A percentile compares a stretch with the other conserved stretches of the same genome.
Conservation (phyloP, 92 coral and sea anemone species). For the Epizoanthus rinbou region DNA sequence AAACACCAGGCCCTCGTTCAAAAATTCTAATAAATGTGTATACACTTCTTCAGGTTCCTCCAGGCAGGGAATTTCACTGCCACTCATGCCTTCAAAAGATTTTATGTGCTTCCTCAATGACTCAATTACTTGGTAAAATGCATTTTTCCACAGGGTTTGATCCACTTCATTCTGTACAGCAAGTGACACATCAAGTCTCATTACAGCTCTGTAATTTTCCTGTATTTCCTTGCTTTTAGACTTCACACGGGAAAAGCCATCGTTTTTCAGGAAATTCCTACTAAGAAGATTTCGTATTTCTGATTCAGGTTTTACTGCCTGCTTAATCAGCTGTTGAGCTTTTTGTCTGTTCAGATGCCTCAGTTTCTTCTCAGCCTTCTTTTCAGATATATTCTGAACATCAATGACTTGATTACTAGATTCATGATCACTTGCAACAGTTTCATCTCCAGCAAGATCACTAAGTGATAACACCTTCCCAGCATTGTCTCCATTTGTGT, state of each 20-base stretch:
- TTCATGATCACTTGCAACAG: not conserved
- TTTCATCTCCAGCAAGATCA: slow-evolving; percentile 27
- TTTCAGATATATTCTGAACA: slow-evolving; percentile 16
- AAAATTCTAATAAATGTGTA: slow-evolving; percentile 59
- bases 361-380: slow-evolving; percentile 63
- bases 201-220: slow-evolving; percentile 78
- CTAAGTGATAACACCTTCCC: slow-evolving; percentile 13
- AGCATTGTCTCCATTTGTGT: slow-evolving; percentile 19
- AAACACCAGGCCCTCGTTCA: slow-evolving; percentile 57
- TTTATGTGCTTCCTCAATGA: slow-evolving; percentile 69
- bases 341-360: slow-evolving; percentile 65
- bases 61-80: slow-evolving; percentile 21
- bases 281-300: slow-evolving; percentile 64
- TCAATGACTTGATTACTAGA: not conserved
- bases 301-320: slow-evolving; percentile 57
- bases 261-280: slow-evolving; percentile 62
- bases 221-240: slow-evolving; percentile 77
- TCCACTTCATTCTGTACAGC: slow-evolving; percentile 82
- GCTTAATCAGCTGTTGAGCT: slow-evolving; percentile 70
- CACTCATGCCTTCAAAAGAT: slow-evolving; percentile 35
- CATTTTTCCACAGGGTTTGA: slow-evolving; percentile 85
- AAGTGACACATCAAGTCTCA: slow-evolving; percentile 79
- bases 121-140: slow-evolving; percentile 91
- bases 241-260: slow-evolving; percentile 54
- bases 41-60: slow-evolving; percentile 65